phyloP scores from a whole-genome alignment of 53 echinoderm and acorn worm species.

The Paelopatides confundens region DNA sequence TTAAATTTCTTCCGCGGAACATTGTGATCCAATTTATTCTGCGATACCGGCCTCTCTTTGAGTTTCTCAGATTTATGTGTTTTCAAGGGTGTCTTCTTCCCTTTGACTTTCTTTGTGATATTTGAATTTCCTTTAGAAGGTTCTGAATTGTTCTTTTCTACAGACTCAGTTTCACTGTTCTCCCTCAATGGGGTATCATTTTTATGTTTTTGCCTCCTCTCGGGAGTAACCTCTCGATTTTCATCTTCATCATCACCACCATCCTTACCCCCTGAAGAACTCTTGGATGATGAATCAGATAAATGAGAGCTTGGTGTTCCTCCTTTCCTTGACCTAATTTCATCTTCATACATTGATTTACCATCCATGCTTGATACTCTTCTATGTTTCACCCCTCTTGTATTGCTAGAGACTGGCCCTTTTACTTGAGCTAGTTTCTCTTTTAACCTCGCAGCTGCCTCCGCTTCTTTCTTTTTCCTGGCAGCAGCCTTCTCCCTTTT shows the following conservation, averaged over 20 bases:
- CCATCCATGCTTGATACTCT: constrained; percentile 40
- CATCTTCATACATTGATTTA: constrained; percentile 28
- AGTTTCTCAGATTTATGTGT: constrained; percentile 50
- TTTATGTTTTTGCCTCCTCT: neutral
- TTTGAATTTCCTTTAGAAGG: neutral
- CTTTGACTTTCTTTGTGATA: constrained; percentile 14
- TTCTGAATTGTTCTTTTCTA: neutral
- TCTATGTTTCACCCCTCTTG: constrained; percentile 31
- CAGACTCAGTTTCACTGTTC: neutral
- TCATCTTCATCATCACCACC: neutral
- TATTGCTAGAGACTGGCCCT: constrained; percentile 39
- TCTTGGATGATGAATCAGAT: constrained; percentile 2
- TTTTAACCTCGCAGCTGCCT: constrained; percentile 13
- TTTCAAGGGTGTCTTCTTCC: constrained; percentile 38
- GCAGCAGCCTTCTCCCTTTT: constrained; percentile 27
- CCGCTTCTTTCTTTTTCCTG: constrained; percentile 43
- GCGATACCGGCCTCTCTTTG: constrained; percentile 14
- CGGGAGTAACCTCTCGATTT: neutral
- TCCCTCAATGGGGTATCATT: neutral
- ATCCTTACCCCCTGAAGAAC: neutral
- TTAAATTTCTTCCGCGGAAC: neutral
- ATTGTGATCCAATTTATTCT: constrained; percentile 3
- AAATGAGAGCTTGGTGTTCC: constrained; percentile 26
- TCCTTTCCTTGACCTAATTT: constrained; percentile 13
- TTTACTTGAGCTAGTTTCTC: constrained; percentile 39